These are phyloP conservation scores for Euclidia mi DNA, from an alignment of 2,888 invertebrate species.

Conservation along the genomic window DNA sequence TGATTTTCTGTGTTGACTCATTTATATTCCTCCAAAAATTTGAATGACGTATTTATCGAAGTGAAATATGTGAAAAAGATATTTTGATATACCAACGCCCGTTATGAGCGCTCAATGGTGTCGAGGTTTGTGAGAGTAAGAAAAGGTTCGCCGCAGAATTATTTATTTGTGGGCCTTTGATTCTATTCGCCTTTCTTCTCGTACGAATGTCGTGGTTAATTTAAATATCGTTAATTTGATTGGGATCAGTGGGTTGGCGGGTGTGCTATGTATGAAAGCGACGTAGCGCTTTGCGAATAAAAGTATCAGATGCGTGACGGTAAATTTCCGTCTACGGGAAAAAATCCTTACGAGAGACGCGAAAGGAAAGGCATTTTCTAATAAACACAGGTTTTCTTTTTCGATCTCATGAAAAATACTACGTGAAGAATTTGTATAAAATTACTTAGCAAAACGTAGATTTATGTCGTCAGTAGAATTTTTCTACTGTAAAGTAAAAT, in stretches of 20 bases:
- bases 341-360: slow-evolving; percentile 70
- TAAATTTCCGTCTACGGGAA: slow-evolving; percentile 69
- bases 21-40: slow-evolving; percentile 77
- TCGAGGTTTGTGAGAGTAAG: slow-evolving; percentile 64
- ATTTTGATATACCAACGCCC: slow-evolving; percentile 65
- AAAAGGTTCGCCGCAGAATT: slow-evolving; percentile 62
- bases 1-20: slow-evolving; percentile 76
- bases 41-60: slow-evolving; percentile 78
- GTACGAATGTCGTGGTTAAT: slow-evolving; percentile 59
- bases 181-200: slow-evolving; percentile 41
- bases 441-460: slow-evolving; percentile 30
- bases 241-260: slow-evolving; percentile 48
- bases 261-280: slow-evolving; percentile 56
- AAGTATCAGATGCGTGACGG: slow-evolving; percentile 71
- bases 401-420: slow-evolving; percentile 28
- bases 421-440: slow-evolving; percentile 25
- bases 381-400: slow-evolving; percentile 66
- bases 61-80: slow-evolving; percentile 67
- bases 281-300: slow-evolving; percentile 63
- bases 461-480: neutral
- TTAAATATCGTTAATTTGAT: slow-evolving; percentile 69
- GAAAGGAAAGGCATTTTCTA: slow-evolving; percentile 75
- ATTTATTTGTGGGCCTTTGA: slow-evolving; percentile 57
- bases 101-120: slow-evolving; percentile 63
- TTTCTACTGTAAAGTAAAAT: neutral